phyloP scores from a whole-genome alignment of 2,113 vertebrate genomes.

The Xenopus borealis region DNA sequence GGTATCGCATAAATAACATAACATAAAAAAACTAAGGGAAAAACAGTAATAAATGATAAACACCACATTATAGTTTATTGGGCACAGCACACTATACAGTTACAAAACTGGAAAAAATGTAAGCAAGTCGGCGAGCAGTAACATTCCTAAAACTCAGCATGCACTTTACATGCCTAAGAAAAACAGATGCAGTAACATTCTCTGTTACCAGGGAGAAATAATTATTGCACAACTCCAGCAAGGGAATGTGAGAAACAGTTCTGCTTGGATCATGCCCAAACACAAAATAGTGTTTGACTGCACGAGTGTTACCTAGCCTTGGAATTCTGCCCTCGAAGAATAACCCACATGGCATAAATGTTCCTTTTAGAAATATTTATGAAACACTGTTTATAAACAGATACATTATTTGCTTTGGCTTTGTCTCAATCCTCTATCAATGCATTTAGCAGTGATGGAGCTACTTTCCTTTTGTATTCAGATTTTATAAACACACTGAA shows the following conservation, averaged over 20 bases:
- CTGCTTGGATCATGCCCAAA: constrained; percentile 28
- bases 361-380: constrained; percentile 47
- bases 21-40: too few relatives aligned
- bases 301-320: constrained; percentile 21
- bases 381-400: constrained; percentile 44
- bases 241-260: constrained; percentile 11
- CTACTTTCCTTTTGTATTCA: constrained; percentile 29
- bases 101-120: too few relatives aligned
- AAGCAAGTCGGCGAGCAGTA: too few relatives aligned
- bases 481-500: constrained; percentile 36
- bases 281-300: constrained; percentile 16
- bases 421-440: constrained; percentile 31
- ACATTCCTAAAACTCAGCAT: too few relatives aligned
- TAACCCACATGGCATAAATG: constrained; percentile 41
- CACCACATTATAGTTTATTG: too few relatives aligned
- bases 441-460: constrained; percentile 39
- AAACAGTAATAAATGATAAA: too few relatives aligned
- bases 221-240: constrained; percentile 38
- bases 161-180: not conserved
- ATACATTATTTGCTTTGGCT: constrained; percentile 42
- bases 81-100: too few relatives aligned
- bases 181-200: constrained; percentile 41
- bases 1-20: too few relatives aligned
- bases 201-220: constrained; percentile 33
- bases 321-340: constrained; percentile 36